A percentile compares a stretch with the other conserved stretches of the same genome.
Evolutionary conservation across 2,888 invertebrate genomes (phyloP).

Genomic region (Trichacis sp.): DNA sequence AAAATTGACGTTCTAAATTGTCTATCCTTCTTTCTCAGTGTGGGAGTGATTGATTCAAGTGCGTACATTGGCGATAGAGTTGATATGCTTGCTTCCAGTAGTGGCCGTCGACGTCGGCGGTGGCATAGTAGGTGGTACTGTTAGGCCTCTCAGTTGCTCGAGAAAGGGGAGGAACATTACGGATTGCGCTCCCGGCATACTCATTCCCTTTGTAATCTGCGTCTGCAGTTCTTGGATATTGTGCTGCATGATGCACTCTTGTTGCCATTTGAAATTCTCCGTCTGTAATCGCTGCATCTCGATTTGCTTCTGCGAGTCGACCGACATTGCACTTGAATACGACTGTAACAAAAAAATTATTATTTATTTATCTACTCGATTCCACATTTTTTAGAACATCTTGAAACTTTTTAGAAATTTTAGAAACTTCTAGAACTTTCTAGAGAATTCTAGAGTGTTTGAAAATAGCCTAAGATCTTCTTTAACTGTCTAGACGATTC

Average conservation of each 20-base stretch:
- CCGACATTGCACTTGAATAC: conserved; percentile 67
- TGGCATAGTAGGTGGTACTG: conserved; percentile 56
- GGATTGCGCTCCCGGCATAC: conserved; percentile 74
- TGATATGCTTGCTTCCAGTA: conserved; percentile 67
- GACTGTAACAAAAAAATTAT: conserved; percentile 53
- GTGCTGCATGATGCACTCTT: conserved; percentile 73
- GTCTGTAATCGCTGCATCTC: conserved; percentile 80
- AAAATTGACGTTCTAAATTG: too few species aligned
- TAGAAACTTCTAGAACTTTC: too few species aligned
- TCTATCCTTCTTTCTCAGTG: too few species aligned
- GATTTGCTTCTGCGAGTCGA: conserved; percentile 75
- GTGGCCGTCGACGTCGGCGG: conserved; percentile 63
- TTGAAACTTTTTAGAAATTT: too few species aligned
- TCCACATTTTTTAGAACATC: neutral
- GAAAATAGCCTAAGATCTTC: too few species aligned
- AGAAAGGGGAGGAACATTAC: conserved; percentile 80
- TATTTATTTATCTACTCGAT: neutral
- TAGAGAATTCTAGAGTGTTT: too few species aligned
- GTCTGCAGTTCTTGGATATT: conserved; percentile 74
- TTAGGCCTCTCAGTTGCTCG: conserved; percentile 67
- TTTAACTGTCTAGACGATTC: too few species aligned
- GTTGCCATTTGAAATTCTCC: conserved; percentile 74
- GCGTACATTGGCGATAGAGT: conserved; percentile 64
- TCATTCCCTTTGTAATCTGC: conserved; percentile 73
- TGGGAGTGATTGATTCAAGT: conserved; percentile 17